Evolutionary conservation across 2,888 invertebrate species (phyloP).

Genomic region (Scaptomyza reducta): DNA sequence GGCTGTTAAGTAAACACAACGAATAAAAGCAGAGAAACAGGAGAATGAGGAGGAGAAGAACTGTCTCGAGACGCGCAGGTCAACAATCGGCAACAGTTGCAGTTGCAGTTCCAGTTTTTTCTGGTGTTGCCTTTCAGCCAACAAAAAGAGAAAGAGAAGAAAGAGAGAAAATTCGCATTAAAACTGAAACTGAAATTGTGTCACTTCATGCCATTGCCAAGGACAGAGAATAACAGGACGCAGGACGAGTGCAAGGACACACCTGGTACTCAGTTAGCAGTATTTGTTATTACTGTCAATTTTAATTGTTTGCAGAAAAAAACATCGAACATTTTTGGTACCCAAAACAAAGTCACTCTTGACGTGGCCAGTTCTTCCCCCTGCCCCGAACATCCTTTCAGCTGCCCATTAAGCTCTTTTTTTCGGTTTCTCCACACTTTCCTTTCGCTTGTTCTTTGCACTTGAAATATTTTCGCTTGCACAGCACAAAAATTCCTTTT

Average conservation of each 20-base stretch:
- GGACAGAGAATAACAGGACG: neutral
- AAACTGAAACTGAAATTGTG: slow-evolving; percentile 81
- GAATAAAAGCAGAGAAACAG: slow-evolving; percentile 12
- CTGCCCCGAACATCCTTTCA: slow-evolving; percentile 2
- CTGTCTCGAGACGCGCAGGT: slow-evolving; percentile 53
- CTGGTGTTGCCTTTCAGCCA: slow-evolving; percentile 73
- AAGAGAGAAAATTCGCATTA: slow-evolving; percentile 47
- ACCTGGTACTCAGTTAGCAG: slow-evolving; percentile 49
- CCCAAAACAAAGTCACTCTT: slow-evolving; percentile 49
- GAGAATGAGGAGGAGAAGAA: neutral
- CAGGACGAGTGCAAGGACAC: slow-evolving; percentile 39
- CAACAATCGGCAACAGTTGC: slow-evolving; percentile 56
- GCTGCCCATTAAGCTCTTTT: slow-evolving; percentile 68
- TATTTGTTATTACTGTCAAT: slow-evolving; percentile 53
- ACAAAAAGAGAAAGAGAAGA: slow-evolving; percentile 5
- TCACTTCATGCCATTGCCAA: slow-evolving; percentile 78
- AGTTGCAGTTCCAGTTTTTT: slow-evolving; percentile 43
- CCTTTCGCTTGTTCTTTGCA: slow-evolving; percentile 37
- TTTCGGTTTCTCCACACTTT: slow-evolving; percentile 38
- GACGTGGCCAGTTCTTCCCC: slow-evolving; percentile 52
- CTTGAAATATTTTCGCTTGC: slow-evolving; percentile 75
- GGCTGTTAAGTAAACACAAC: slow-evolving; percentile 68
- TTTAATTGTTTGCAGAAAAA: slow-evolving; percentile 67
- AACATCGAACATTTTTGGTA: slow-evolving; percentile 49
- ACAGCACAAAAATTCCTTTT: slow-evolving; percentile 69